Base-by-base conservation (phyloP, 2,797 vertebrate genomes). In the Harpagifer antarcticus region DNA sequence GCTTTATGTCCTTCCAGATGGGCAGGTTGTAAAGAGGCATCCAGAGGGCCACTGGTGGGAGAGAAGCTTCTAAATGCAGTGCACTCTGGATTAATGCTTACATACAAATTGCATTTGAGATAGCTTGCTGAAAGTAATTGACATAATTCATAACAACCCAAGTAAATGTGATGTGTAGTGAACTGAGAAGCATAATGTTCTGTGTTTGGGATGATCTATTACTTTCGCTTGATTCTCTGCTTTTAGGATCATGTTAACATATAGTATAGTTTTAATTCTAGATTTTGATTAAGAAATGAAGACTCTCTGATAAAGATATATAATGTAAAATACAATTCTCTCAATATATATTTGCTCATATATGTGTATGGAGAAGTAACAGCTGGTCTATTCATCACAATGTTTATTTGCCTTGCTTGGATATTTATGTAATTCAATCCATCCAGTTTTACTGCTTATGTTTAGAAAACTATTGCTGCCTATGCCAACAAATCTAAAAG, bases 1-100 rank as follows among this genome's bases (percentile, higher is more conserved):
- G 64, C 19, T 72, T 73, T 68, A 50, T 69, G 55, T 71, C 70
- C 19, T 37, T 76, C 49, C 71, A 85, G 76, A 83, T 65, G 23
- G 67, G 68, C 65, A 48, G 57, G 57, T 48, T 54, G 63, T 54
- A 48, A 45, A 65, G 62, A 60, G 62, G 66, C 78, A 76, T 69
- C 68, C 43, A 68, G 53, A 74, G 72, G 44, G 52, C 63, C 9
- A 27, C 42, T 37, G 13, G 68, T 20, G 19, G 56, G 40, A 43
- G 53, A 60, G 54, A 67, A 48, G 53, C 66, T 58, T 78, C 66
- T 49, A 82, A 72, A 82, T 40, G 50, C 63, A 60, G 58, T 43
- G 19, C 31, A 58, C 42, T 67, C 17, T 42, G 33, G 50, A 65
- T 77, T 74, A 60, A 63, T 71, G 44, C 31, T 50, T 40, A 37